These are phyloP conservation scores for Drosophila jambulina DNA, from an alignment of 1,140 invertebrate genomes.

Conservation along the genomic window DNA sequence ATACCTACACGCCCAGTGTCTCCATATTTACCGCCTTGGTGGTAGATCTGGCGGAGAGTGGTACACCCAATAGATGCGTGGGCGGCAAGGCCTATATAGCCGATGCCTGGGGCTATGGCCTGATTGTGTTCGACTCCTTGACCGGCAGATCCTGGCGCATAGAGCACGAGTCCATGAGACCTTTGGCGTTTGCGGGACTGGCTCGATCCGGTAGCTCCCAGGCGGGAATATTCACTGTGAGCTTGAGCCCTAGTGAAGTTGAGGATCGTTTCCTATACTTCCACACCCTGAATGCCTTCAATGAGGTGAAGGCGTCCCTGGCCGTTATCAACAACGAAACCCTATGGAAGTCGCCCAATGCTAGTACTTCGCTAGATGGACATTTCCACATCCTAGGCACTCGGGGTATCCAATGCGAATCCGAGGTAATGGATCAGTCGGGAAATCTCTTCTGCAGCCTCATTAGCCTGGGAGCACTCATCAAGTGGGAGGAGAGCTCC, in stretches of 20 bases:
- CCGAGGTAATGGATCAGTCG: constrained; percentile 87
- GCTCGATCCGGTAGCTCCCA: constrained; percentile 88
- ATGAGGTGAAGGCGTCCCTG: constrained; percentile 89
- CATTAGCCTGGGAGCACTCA: constrained; percentile 66
- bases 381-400: constrained; percentile 62
- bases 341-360: constrained; percentile 49
- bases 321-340: constrained; percentile 88
- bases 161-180: constrained; percentile 89
- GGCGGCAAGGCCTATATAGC: constrained; percentile 91
- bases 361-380: background rate
- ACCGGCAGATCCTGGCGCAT: constrained; percentile 88
- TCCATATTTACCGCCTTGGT: constrained; percentile 86
- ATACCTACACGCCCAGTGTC: constrained; percentile 83
- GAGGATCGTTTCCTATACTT: constrained; percentile 89
- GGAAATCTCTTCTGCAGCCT: constrained; percentile 86
- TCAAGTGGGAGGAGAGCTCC: constrained; percentile 54
- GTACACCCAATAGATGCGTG: constrained; percentile 85
- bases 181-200: constrained; percentile 86
- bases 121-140: constrained; percentile 90
- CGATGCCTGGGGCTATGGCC: constrained; percentile 89
- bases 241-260: constrained; percentile 86
- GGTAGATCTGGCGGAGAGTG: constrained; percentile 87
- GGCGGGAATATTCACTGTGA: constrained; percentile 89
- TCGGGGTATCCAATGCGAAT: constrained; percentile 85
- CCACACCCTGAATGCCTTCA: constrained; percentile 90